Conservation (phyloP, 2,113 vertebrate genomes). For the Lamprotornis superbus region DNA sequence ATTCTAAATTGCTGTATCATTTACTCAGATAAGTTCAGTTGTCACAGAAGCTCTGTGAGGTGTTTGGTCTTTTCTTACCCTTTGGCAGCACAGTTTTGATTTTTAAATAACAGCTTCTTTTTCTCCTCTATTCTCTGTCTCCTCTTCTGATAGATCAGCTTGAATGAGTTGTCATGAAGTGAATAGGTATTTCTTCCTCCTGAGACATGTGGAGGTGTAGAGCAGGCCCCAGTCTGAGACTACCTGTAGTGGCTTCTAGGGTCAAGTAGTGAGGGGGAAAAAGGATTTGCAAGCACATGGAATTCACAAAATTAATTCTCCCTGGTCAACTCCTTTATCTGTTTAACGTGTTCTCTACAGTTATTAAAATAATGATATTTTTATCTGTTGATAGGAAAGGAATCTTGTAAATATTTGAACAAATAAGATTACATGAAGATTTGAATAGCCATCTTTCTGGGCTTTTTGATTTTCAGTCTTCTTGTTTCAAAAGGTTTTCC, state of each 20-base stretch:
- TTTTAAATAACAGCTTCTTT: not conserved
- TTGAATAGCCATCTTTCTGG: not conserved
- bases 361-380: not conserved
- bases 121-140: not conserved
- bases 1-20: constrained; percentile 39
- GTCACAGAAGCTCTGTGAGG: not conserved
- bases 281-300: not conserved
- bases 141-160: not conserved
- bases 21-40: constrained; percentile 36
- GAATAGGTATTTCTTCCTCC: not conserved
- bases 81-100: constrained; percentile 3
- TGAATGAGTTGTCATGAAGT: not conserved
- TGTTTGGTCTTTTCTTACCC: not conserved
- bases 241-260: not conserved
- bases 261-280: not conserved
- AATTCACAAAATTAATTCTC: not conserved
- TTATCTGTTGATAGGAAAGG: not conserved
- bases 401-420: constrained; percentile 3
- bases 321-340: not conserved
- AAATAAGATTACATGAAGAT: constrained; percentile 9
- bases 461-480: not conserved
- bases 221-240: not conserved
- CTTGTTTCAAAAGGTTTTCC: constrained; percentile 36
- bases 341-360: not conserved
- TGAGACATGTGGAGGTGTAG: not conserved